These are phyloP conservation scores for Drosophila kepulauana DNA, from an alignment of 1,140 invertebrate genomes.

Conservation along the genomic window DNA sequence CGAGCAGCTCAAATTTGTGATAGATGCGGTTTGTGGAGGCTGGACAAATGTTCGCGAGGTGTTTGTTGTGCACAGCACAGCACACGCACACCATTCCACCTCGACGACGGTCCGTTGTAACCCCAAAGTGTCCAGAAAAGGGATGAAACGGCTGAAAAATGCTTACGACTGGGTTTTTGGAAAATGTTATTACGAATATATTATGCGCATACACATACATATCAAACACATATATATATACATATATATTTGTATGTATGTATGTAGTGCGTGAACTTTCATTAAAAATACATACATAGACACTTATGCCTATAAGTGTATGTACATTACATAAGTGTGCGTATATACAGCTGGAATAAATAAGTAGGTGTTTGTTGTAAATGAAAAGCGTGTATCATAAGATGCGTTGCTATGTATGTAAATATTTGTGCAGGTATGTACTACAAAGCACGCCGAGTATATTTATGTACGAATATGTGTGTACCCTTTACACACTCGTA, in stretches of 20 bases:
- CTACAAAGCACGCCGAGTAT: not conserved
- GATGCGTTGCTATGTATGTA: constrained; percentile 21
- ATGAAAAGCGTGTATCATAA: constrained; percentile 30
- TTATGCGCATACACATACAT: constrained; percentile 66
- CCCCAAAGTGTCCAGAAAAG: constrained; percentile 82
- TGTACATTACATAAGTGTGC: constrained; percentile 13
- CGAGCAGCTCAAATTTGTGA: constrained; percentile 76
- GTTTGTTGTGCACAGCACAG: constrained; percentile 51
- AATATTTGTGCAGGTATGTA: constrained; percentile 21
- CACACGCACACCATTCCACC: constrained; percentile 46
- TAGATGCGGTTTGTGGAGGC: constrained; percentile 80
- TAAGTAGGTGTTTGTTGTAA: constrained; percentile 33
- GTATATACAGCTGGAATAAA: constrained; percentile 23
- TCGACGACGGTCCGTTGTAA: constrained; percentile 43
- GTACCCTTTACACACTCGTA: constrained; percentile 39
- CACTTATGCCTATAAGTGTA: constrained; percentile 16
- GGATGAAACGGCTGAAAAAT: constrained; percentile 83
- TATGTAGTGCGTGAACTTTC: constrained; percentile 19
- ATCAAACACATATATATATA: constrained; percentile 19
- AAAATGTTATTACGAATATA: constrained; percentile 82
- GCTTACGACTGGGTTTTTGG: constrained; percentile 75
- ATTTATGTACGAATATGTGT: constrained; percentile 11
- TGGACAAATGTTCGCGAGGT: constrained; percentile 72
- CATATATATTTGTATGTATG: constrained; percentile 26
- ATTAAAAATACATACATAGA: constrained; percentile 32